phyloP scores from a whole-genome alignment of 2,888 invertebrate species.

The Troides oblongomaculatus region DNA sequence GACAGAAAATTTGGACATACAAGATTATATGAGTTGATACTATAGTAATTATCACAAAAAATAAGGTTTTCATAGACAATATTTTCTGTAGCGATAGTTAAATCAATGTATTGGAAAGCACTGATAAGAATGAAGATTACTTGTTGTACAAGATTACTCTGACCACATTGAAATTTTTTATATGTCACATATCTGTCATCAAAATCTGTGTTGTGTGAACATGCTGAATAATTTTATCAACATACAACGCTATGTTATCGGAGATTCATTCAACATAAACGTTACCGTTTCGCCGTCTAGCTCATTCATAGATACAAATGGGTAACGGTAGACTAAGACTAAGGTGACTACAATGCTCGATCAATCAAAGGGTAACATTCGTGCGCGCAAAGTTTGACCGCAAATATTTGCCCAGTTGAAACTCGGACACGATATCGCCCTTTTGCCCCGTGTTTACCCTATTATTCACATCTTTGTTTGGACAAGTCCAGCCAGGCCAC shows the following conservation, averaged over 20 bases:
- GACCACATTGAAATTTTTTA: too few relatives aligned
- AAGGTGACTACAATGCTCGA: conserved; percentile 53
- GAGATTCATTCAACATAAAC: not conserved
- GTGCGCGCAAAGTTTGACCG: conserved; percentile 50
- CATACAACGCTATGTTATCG: not conserved
- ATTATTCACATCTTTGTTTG: conserved; percentile 73
- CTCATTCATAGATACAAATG: conserved; percentile 14
- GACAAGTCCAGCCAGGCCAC: conserved; percentile 40
- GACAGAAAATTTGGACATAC: too few relatives aligned
- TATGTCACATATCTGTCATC: not conserved
- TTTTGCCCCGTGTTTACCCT: conserved; percentile 57
- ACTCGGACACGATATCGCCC: conserved; percentile 60
- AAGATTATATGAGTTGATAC: too few relatives aligned
- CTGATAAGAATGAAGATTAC: not conserved
- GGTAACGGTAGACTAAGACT: conserved; percentile 31
- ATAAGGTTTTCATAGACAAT: not conserved
- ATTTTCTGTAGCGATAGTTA: not conserved
- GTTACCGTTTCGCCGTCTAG: not conserved
- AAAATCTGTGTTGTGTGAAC: not conserved
- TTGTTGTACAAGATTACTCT: not conserved
- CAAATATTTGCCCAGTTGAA: conserved; percentile 68
- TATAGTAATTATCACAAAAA: not conserved
- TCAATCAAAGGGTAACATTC: conserved; percentile 75
- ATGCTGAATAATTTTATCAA: not conserved
- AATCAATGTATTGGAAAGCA: not conserved